Base-by-base conservation (phyloP, 37 sponge, comb jelly and placozoan genomes). In the Hormiphora californensis region DNA sequence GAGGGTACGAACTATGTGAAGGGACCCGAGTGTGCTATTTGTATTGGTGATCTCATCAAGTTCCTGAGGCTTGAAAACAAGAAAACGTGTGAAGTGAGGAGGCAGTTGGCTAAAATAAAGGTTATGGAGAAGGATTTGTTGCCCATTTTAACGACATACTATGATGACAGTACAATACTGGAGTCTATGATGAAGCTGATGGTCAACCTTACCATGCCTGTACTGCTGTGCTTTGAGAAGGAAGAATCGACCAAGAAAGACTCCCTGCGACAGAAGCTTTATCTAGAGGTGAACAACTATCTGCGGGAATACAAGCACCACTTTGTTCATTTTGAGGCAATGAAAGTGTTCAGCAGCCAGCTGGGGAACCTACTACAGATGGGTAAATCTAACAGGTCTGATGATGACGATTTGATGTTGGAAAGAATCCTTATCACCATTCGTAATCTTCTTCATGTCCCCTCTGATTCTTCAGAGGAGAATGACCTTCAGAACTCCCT, bases 341-440 rank as follows among this genome's bases (percentile, higher is more conserved):
- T 73, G 81, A 73, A 73, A 40, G 81, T 73, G 1, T 73, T 73
- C 44, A 73, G 81, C 46, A 73, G 35, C 81, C 81, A 73, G 8
- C 38, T 73, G 21, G 81, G 81, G 9, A 21, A 41, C 25, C 25
- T 73, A 40, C 38, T 73, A 43, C 30, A 73, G 25, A n/a, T 73
- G 2, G 81, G 81, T 5, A 73, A 73, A 73, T 38, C 81, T 12
- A 73, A 73, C 81, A 39, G 81, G 25, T 43, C 81, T 23, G 81
- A 73, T 73, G 81, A 73, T 32, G 81, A 73, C 23, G 81, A 73
- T 73, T 33, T 73, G 27, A 73, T 73, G 81, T 40, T 73, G 23
- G 81, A 73, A 73, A 73, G 81, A 41, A 4, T 73, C 25, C 25
- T 73, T 43, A 73, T 73, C 43, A 73, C 43, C 38, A 73, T 73